Base-by-base conservation (phyloP, 2,797 vertebrate genomes). In the Argentina silus region DNA sequence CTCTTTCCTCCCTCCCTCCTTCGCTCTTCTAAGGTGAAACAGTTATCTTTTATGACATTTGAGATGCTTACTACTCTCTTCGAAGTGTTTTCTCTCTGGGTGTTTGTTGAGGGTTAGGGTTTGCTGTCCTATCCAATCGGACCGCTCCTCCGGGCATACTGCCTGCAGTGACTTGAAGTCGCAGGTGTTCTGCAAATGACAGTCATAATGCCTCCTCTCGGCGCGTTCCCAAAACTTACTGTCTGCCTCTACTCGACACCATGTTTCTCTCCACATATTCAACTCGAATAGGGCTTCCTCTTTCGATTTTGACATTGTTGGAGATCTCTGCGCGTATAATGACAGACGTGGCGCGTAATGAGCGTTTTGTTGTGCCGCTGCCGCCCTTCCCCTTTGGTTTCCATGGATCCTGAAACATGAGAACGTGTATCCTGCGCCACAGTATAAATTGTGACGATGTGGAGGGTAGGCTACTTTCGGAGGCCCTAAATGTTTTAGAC, bases 191-290 rank as follows among this genome's bases (percentile, higher is more conserved):
- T 59, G 67, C 64, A 93, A 87, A 84, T 91, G 92, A 12, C 68
- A 15, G 14, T 61, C 27, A 80, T 89, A 95, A 71, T 95, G 94
- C 72, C 84, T 93, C 74, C 90, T 92, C 72, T 95, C 81, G 6
- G 87, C 45, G 51, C 91, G 77, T 19, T 88, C 56, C 88, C 93
- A 91, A 67, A 67, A 70, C 70, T 84, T 78, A 36, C 85, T 86
- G 66, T 68, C 79, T 44, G 12, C 44, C 77, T 95, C 95, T 73
- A 95, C 91, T 69, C 84, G 85, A 67, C 95, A 96, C 90, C 93
- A 90, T 0, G 91, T 91, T 68, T 96, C 95, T 67, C 92, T 91
- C 51, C 53, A 78, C 76, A 81, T 72, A 44, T 96, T 95, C 5
- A 91, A 51, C 68, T 91, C 86, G 67, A 88, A 73, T 5, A 95